phyloP scores from a whole-genome alignment of 2,113 vertebrate species.

The Myanophis thanlyinensis region DNA sequence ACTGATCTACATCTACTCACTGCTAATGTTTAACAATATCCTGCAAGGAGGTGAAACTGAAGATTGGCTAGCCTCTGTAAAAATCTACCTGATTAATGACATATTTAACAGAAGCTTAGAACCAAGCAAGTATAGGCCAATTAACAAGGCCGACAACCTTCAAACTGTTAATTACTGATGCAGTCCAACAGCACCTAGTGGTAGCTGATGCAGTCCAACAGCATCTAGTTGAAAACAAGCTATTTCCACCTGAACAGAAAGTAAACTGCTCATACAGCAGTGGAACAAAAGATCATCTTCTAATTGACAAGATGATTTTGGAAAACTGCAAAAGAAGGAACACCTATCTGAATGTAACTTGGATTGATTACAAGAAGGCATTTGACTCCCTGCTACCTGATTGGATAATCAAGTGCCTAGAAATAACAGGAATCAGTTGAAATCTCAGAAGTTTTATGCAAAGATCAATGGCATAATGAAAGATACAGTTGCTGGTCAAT shows the following conservation, averaged over 20 bases:
- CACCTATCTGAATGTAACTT: not conserved
- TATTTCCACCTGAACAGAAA: not conserved
- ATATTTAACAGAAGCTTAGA: not conserved
- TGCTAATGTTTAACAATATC: not conserved
- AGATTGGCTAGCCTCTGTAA: not conserved
- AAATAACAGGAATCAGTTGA: not conserved
- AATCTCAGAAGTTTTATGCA: not conserved
- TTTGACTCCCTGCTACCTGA: not conserved
- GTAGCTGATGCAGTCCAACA: not conserved
- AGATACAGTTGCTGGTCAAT: not conserved
- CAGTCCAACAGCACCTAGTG: not conserved
- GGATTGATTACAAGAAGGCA: not conserved
- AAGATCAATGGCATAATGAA: not conserved
- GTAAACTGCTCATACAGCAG: not conserved
- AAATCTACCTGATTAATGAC: not conserved
- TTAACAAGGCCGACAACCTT: not conserved
- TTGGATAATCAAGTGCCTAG: not conserved
- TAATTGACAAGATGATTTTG: not conserved
- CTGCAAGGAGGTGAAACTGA: not conserved
- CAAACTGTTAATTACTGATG: not conserved
- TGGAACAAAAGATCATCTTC: not conserved
- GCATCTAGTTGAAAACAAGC: not conserved
- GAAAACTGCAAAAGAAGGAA: not conserved
- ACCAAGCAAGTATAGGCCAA: not conserved
- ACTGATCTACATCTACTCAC: not conserved